A percentile compares a stretch with the other conserved stretches of the same genome.
These are phyloP conservation scores for Panurus biarmicus DNA, from an alignment of 2,113 vertebrate species.

Conservation along the genomic window DNA sequence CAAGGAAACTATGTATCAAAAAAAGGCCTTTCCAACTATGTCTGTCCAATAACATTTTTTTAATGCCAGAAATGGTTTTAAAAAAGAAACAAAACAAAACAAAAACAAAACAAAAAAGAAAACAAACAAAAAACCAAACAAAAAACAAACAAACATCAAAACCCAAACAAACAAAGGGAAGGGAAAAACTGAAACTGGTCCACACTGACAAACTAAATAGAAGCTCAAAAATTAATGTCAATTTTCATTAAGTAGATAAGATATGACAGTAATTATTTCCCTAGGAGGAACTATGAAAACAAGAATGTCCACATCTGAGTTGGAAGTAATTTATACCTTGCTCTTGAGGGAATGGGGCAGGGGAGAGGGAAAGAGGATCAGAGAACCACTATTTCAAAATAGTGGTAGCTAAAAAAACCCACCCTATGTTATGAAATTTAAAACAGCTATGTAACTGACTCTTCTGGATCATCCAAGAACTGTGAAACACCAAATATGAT, in stretches of 20 bases:
- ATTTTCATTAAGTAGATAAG: background rate
- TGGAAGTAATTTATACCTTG: background rate
- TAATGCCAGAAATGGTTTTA: background rate
- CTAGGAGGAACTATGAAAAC: background rate
- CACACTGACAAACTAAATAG: background rate
- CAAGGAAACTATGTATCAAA: background rate
- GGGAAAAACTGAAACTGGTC: background rate
- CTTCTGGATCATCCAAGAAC: background rate
- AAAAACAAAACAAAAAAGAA: too few species aligned
- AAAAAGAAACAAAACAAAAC: background rate
- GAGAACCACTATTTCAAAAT: background rate
- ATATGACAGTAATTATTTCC: background rate
- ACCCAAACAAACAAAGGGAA: too few species aligned
- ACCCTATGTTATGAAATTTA: background rate
- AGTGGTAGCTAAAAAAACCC: background rate
- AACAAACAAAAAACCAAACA: background rate
- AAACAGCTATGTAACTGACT: background rate
- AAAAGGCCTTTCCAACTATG: background rate
- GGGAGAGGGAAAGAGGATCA: background rate
- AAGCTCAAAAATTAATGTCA: background rate
- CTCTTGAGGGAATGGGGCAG: background rate
- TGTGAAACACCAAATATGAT: background rate
- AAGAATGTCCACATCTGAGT: background rate
- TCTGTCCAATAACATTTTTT: background rate
- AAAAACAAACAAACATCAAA: background rate